Percentiles rank a stretch among this genome's conserved stretches.
These are phyloP conservation scores for Andrena fulva DNA, from an alignment of 2,888 invertebrate species.

Conservation along the genomic window DNA sequence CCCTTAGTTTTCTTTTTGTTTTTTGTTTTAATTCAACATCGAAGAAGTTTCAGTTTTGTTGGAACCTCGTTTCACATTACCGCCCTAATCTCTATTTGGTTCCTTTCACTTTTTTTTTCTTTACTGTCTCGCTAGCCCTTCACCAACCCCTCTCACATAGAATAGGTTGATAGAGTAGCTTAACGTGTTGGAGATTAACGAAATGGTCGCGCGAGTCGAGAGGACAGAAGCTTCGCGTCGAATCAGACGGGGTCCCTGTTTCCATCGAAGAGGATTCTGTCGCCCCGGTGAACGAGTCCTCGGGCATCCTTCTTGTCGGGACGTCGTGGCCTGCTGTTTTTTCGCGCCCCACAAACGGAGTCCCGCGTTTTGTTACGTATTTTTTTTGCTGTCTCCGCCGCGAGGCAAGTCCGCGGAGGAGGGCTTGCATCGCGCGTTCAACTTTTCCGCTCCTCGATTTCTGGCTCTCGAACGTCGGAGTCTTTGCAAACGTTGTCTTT, in stretches of 20 bases:
- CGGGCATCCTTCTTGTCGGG: conserved; percentile 38
- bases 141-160: conserved; percentile 75
- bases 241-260: background rate
- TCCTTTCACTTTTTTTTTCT: conserved; percentile 34
- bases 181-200: conserved; percentile 73
- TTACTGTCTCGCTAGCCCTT: conserved; percentile 69
- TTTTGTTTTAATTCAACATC: background rate
- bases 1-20: background rate
- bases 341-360: conserved; percentile 26
- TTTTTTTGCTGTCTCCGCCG: conserved; percentile 14
- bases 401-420: conserved; percentile 18
- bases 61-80: conserved; percentile 28
- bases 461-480: conserved; percentile 67
- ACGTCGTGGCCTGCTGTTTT: conserved; percentile 27
- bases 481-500: conserved; percentile 62
- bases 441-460: conserved; percentile 54
- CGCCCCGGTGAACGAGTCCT: background rate
- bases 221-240: conserved; percentile 51
- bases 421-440: conserved; percentile 13
- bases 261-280: conserved; percentile 20
- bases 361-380: conserved; percentile 7
- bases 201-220: conserved; percentile 54
- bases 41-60: conserved; percentile 47
- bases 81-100: conserved; percentile 26
- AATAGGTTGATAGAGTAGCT: conserved; percentile 72